phyloP scores from a whole-genome alignment of 2,888 invertebrate species.

The Eristalis arbustorum region DNA sequence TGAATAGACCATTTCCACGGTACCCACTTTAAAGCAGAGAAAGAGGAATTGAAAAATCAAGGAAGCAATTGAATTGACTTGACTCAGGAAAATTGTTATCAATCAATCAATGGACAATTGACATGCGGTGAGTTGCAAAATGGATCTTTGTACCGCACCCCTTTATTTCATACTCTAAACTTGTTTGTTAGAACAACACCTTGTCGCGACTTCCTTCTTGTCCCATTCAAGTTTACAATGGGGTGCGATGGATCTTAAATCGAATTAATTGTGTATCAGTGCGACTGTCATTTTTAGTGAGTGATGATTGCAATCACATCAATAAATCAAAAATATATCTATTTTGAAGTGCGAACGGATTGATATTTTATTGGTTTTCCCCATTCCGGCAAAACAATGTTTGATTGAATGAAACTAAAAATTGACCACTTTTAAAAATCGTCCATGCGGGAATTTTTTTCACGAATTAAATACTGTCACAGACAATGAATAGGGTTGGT shows the following conservation, averaged over 20 bases:
- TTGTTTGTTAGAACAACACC: conserved; percentile 32
- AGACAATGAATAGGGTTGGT: no score
- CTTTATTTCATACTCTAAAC: conserved; percentile 14
- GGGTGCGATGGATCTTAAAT: conserved; percentile 12
- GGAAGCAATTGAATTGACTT: conserved; percentile 58
- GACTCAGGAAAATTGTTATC: conserved; percentile 29
- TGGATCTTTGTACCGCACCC: conserved; percentile 38
- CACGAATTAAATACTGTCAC: background rate
- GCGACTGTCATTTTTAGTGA: conserved; percentile 59
- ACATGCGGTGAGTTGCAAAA: conserved; percentile 68
- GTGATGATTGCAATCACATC: conserved; percentile 58
- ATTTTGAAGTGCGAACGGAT: conserved; percentile 43
- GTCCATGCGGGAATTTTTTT: background rate
- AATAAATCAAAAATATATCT: conserved; percentile 60
- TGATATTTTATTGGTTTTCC: conserved; percentile 19
- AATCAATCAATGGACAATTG: conserved; percentile 69
- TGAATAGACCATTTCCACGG: conserved; percentile 30
- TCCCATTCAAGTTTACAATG: conserved; percentile 41
- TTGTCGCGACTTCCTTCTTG: conserved; percentile 31
- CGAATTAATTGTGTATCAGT: conserved; percentile 42
- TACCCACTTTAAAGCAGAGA: conserved; percentile 47
- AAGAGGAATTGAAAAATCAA: conserved; percentile 57
- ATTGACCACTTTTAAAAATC: background rate
- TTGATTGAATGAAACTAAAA: background rate
- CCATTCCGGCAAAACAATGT: conserved; percentile 12